Evolutionary conservation across 1,140 invertebrate species (phyloP), one percentile per base, ranked within the genome.

Genomic region (Scaptomyza montana): DNA sequence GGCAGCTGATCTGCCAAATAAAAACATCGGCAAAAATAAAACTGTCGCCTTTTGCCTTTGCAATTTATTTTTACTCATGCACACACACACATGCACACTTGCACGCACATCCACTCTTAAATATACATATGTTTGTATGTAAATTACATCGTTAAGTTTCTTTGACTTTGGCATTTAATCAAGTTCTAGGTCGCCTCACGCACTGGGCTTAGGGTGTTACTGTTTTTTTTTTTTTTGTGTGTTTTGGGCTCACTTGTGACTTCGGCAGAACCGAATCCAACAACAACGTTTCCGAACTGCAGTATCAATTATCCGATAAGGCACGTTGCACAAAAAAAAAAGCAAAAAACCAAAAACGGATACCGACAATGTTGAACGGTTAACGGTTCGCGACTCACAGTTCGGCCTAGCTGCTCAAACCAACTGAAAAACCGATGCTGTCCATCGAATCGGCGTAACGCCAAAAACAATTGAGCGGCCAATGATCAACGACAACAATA

Each of bases 51-150:
- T 53, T 19, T 46, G 30, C 46, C 41, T 59, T 39, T 47, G 41
- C 72, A 61, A 49, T 73, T 72, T 73, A 68, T 73, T 73, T 73
- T 56, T 68, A 73, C 39, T 47, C 46, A 5, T 39, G 12, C 30
- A n/a, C 45, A 33, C 55, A 28, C n/a, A n/a, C n/a, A n/a, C n/a
- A n/a, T n/a, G n/a, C n/a, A n/a, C 46, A 25, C 69, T 41, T 30
- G 9, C 57, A 46, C 47, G 41, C 68, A 12, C 43, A 43, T 28
- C 55, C 51, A 56, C 51, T 21, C 5, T 6, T 33, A 6, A 33
- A 33, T 25, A 25, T 25, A 25, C 21, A 25, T 25, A 25, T 25
- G 21, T 25, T 1, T 25, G 21, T 25, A 25, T 25, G 21, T 25
- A 25, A 28, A 36, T 62, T 51, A 71, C 62, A 72, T 72, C 39